Conservation (phyloP, 1,140 invertebrate species). For the Sogatella furcifera region DNA sequence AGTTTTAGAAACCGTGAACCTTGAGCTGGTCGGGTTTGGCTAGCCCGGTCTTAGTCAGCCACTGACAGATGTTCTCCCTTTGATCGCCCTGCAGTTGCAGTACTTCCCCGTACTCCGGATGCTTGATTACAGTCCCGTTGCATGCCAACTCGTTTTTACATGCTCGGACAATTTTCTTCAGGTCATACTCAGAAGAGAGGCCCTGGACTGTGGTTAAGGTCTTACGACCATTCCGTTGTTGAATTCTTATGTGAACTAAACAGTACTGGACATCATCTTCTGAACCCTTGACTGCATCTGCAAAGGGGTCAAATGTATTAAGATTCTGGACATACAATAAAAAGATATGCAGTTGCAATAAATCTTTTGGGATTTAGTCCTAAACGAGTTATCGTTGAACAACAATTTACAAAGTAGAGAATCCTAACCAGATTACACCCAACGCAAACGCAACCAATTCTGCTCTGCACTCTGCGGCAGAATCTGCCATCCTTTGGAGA, state of each 20-base stretch:
- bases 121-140: slow-evolving; percentile 96
- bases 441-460: neutral
- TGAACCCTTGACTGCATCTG: slow-evolving; percentile 94
- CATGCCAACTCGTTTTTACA: slow-evolving; percentile 99
- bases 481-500: too few species aligned
- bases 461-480: too few species aligned
- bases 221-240: slow-evolving; percentile 99
- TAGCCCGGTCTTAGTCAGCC: slow-evolving; percentile 84
- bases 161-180: slow-evolving; percentile 99
- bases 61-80: slow-evolving; percentile 90
- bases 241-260: slow-evolving; percentile 99
- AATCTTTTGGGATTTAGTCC: slow-evolving; percentile 41
- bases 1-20: slow-evolving; percentile 82
- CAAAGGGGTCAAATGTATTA: slow-evolving; percentile 85
- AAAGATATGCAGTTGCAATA: slow-evolving; percentile 54
- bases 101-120: slow-evolving; percentile 99
- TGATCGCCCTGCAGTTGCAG: slow-evolving; percentile 98
- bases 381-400: neutral
- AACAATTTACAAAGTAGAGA: neutral
- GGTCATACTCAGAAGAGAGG: slow-evolving; percentile 94
- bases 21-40: slow-evolving; percentile 89
- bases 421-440: neutral
- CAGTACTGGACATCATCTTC: slow-evolving; percentile 96
- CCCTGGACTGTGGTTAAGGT: slow-evolving; percentile 98
- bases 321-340: slow-evolving; percentile 96